Percentiles rank a stretch among this genome's conserved stretches.
Evolutionary conservation across 2,888 invertebrate species (phyloP).

Genomic region (Digitonthophagus gazella): DNA sequence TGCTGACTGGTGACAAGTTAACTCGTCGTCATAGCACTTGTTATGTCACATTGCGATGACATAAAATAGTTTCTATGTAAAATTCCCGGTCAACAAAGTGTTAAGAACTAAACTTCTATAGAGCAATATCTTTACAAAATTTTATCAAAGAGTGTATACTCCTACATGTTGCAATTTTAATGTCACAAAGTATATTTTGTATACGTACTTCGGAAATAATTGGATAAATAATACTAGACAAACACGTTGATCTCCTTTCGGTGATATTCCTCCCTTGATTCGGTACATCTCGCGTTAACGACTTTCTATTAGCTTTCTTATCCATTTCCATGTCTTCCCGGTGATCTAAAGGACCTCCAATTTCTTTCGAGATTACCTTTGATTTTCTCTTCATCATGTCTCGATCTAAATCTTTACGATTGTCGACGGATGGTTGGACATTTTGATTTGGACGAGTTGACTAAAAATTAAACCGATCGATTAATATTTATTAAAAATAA

Average conservation of each 20-base stretch:
- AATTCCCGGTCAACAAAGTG: no score
- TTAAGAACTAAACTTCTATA: no score
- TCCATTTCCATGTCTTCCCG: slow-evolving; percentile 45
- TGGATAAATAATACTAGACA: slow-evolving; percentile 58
- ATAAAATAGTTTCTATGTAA: no score
- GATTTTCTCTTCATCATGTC: slow-evolving; percentile 47
- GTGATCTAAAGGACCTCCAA: slow-evolving; percentile 54
- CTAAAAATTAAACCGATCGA: slow-evolving; percentile 27
- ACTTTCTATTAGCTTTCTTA: slow-evolving; percentile 43
- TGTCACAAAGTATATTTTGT: no score
- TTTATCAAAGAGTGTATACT: no score
- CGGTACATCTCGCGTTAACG: slow-evolving; percentile 42
- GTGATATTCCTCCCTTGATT: slow-evolving; percentile 40
- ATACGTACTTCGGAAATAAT: slow-evolving; percentile 55
- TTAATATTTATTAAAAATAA: not conserved
- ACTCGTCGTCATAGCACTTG: no score
- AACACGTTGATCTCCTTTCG: slow-evolving; percentile 37
- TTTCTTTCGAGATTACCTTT: slow-evolving; percentile 48
- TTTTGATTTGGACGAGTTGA: slow-evolving; percentile 42
- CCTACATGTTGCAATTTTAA: no score
- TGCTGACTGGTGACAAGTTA: no score
- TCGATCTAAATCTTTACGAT: slow-evolving; percentile 48
- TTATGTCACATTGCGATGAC: no score
- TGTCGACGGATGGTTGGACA: slow-evolving; percentile 48
- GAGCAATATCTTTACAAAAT: no score